Base-by-base conservation (phyloP, 2,797 vertebrate genomes). In the Premnoplex brunnescens region DNA sequence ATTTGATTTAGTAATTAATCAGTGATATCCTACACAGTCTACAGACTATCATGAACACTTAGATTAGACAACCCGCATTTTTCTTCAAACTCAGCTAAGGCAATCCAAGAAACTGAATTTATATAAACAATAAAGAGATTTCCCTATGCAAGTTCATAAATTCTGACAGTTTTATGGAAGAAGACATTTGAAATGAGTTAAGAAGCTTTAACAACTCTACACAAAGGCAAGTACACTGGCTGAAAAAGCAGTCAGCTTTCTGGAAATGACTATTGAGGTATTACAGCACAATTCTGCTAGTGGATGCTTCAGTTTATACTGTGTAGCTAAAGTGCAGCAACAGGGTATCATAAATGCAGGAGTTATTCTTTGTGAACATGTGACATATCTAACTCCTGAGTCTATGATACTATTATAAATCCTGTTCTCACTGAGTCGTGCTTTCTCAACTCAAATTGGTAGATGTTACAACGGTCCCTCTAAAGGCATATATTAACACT, bases 41-140 rank as follows among this genome's bases (percentile, higher is more conserved):
- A 74, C 16, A 67, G 34, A 59, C 55, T 58, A 44, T 14, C 30
- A 41, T 7, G 26, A 93, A 60, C 27, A 55, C 27, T 76, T 74
- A 83, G 13, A 56, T 71, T 43, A 76, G 58, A 43, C n/a, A 80
- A 83, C 17, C 18, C 16, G 46, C 32, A 41, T 81, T 93, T 85
- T 88, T 1, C 28, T 17, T 21, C 4, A 7, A 89, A 80, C 28
- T 51, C 20, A 71, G 28, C 44, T 78, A 89, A 52, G 1, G 59
- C 66, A 84, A 91, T 72, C 76, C 56, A 89, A 76, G 82, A 89
- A 91, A 85, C n/a, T 10, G 6, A 62, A 91, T 77, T 91, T 83
- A 80, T 30, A 82, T 73, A 76, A 92, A 92, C 67, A 89, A 36
- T 49, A 78, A 85, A 52, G 85, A 39, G 20, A 91, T 76, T 91